Percentiles rank a stretch among this genome's conserved stretches.
These are phyloP conservation scores for Macrobrachium rosenbergii DNA, from an alignment of 1,140 invertebrate species.

Conservation along the genomic window DNA sequence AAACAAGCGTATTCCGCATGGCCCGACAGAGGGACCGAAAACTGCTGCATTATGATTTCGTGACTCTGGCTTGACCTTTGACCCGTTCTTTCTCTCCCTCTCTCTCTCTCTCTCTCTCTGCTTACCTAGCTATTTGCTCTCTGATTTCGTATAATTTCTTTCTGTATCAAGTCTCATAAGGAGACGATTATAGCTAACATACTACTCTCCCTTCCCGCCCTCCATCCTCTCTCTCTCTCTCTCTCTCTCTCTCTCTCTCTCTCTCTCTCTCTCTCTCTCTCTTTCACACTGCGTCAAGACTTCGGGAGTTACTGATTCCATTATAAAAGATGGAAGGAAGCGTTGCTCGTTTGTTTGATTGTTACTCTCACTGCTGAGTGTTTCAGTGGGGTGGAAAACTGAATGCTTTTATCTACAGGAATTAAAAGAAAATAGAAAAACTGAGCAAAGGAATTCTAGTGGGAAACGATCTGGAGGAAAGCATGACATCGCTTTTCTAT, in stretches of 20 bases:
- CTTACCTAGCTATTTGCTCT: too few relatives aligned
- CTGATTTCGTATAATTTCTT: too few relatives aligned
- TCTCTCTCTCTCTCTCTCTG: too few relatives aligned
- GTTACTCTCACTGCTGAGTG: neutral
- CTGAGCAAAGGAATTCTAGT: neutral
- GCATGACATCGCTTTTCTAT: too few relatives aligned
- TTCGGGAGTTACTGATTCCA: neutral
- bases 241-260: constrained; percentile 25
- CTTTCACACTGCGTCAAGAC: neutral
- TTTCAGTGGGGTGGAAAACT: neutral
- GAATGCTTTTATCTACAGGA: neutral
- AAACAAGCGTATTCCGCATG: neutral
- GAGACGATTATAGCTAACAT: too few relatives aligned
- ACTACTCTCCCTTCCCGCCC: too few relatives aligned
- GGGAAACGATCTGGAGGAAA: too few relatives aligned
- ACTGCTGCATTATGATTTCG: neutral
- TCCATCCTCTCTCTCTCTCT: neutral
- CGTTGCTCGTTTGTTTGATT: neutral
- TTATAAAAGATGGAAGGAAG: neutral
- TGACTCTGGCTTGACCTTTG: too few relatives aligned
- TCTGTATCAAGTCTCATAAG: too few relatives aligned
- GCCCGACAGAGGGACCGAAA: neutral
- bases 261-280: constrained; percentile 23
- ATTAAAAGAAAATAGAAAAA: neutral
- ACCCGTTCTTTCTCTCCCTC: too few relatives aligned